These are phyloP conservation scores for Sternotherus odoratus DNA, from an alignment of 2,797 vertebrate species.

Conservation along the genomic window DNA sequence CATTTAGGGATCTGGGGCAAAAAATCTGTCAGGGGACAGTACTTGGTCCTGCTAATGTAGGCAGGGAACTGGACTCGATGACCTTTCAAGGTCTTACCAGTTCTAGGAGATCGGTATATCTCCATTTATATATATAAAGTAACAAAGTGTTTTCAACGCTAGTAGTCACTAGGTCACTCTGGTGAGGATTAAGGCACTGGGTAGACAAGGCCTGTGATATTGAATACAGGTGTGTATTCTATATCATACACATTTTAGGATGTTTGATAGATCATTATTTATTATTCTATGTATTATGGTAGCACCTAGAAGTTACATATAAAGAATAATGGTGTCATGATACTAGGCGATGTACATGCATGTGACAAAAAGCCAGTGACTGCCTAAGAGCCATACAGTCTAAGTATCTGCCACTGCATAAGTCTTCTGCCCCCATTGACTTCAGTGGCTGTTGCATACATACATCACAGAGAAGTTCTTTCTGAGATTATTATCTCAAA, in stretches of 20 bases:
- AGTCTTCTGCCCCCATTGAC: slow-evolving; percentile 26
- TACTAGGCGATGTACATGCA: not conserved
- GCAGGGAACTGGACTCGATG: no score
- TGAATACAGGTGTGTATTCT: not conserved
- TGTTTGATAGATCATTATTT: not conserved
- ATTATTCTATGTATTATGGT: not conserved
- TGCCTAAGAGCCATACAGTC: slow-evolving; percentile 19
- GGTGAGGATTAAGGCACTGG: not conserved
- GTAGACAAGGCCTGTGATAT: not conserved
- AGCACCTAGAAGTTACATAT: not conserved
- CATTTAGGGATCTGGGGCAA: no score
- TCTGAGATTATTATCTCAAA: slow-evolving; percentile 46
- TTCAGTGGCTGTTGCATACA: slow-evolving; percentile 12
- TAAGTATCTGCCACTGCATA: not conserved
- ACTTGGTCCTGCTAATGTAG: no score
- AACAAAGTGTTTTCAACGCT: not conserved
- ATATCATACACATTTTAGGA: not conserved
- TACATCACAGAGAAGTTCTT: not conserved
- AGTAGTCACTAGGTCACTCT: not conserved
- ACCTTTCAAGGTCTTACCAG: no score
- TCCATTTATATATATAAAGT: no score
- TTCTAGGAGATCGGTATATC: no score
- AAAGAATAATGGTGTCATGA: not conserved
- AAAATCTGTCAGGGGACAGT: no score
- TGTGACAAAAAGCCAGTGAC: not conserved